A percentile compares a stretch with the other conserved stretches of the same genome.
phyloP scores from a whole-genome alignment of 2,797 vertebrate species.

The Austrolebias charrua region DNA sequence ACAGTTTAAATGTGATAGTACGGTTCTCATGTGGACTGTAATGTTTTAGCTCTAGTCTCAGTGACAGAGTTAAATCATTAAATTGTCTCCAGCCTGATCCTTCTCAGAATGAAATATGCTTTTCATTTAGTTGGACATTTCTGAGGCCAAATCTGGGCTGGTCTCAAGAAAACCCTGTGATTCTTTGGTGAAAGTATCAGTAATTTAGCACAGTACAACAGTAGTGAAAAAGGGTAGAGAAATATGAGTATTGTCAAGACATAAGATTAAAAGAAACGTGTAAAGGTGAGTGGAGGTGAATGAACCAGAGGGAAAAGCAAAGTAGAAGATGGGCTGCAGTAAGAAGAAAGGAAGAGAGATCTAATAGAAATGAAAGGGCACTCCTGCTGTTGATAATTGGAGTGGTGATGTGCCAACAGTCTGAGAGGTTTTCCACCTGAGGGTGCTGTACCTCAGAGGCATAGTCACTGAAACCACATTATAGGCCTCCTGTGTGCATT shows the following conservation, averaged over 20 bases:
- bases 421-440: slow-evolving; percentile 69
- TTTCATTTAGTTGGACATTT: slow-evolving; percentile 35
- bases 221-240: slow-evolving; percentile 3
- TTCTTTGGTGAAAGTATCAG: slow-evolving; percentile 29
- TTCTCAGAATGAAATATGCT: slow-evolving; percentile 33
- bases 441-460: slow-evolving; percentile 56
- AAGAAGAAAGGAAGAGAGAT: slow-evolving; percentile 56
- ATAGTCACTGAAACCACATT: slow-evolving; percentile 64
- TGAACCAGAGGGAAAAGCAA: slow-evolving; percentile 37
- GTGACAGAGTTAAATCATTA: slow-evolving; percentile 43
- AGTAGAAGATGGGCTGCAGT: slow-evolving; percentile 31
- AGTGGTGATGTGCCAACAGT: slow-evolving; percentile 62
- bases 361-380: slow-evolving; percentile 67
- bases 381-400: slow-evolving; percentile 74
- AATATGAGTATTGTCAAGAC: slow-evolving; percentile 39
- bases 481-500: slow-evolving; percentile 52
- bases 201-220: slow-evolving; percentile 18
- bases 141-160: slow-evolving; percentile 24
- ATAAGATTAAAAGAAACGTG: slow-evolving; percentile 51
- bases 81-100: slow-evolving; percentile 45
- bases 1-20: slow-evolving; percentile 37
- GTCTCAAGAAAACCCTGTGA: slow-evolving; percentile 20
- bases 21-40: slow-evolving; percentile 34
- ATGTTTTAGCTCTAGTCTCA: slow-evolving; percentile 31
- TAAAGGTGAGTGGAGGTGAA: slow-evolving; percentile 49